Percentiles rank a stretch among this genome's conserved stretches.
phyloP scores from a whole-genome alignment of 2,797 vertebrate species.

The Leontocebus nigricollis region DNA sequence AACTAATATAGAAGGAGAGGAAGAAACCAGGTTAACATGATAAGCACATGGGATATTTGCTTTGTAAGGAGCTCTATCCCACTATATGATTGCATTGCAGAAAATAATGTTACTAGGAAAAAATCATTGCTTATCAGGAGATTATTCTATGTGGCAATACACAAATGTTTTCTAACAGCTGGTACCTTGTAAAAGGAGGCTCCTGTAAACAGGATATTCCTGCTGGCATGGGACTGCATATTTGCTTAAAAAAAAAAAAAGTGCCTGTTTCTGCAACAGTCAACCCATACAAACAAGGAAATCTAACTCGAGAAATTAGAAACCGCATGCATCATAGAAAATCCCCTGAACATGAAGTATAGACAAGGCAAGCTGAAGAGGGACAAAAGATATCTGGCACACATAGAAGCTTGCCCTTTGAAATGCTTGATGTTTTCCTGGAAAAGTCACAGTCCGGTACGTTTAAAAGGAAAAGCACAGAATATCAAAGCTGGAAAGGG shows the following conservation, averaged over 20 bases:
- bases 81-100: neutral
- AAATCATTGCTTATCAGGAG: slow-evolving; percentile 51
- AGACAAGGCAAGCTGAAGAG: slow-evolving; percentile 34
- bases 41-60: neutral
- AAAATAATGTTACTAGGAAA: slow-evolving; percentile 2
- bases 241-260: slow-evolving; percentile 85
- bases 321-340: slow-evolving; percentile 67
- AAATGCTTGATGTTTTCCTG: slow-evolving; percentile 64
- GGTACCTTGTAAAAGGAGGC: slow-evolving; percentile 79
- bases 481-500: neutral
- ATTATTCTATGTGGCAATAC: slow-evolving; percentile 65
- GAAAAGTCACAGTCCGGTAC: slow-evolving; percentile 26
- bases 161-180: slow-evolving; percentile 84
- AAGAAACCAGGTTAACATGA: neutral
- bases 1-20: neutral
- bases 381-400: slow-evolving; percentile 73
- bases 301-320: slow-evolving; percentile 71
- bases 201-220: slow-evolving; percentile 88
- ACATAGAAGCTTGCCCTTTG: slow-evolving; percentile 67
- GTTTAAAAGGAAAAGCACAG: slow-evolving; percentile 39
- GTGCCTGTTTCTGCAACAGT: slow-evolving; percentile 81
- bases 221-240: slow-evolving; percentile 82
- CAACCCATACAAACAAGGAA: slow-evolving; percentile 86
- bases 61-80: neutral
- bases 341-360: slow-evolving; percentile 73